Base-by-base conservation (phyloP, 2,113 vertebrate species). In the Vulpes vulpes region DNA sequence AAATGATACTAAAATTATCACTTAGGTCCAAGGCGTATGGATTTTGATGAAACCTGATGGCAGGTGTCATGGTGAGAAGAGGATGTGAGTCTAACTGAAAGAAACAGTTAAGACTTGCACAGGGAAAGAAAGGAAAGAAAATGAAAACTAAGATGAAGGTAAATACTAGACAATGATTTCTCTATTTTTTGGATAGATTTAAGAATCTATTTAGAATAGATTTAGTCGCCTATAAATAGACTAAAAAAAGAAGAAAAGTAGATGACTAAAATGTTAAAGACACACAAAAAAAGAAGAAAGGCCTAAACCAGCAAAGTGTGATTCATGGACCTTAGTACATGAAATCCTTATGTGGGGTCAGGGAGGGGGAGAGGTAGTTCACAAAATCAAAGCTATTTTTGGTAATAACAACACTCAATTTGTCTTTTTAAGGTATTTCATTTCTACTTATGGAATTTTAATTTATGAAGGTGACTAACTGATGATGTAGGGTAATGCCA, bases 241-340 rank as follows among this genome's bases (percentile, higher is more conserved):
- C 6, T 76, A 89, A 78, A 76, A 59, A 93, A 82, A 65, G 73
- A 38, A 86, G 6, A 79, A 86, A 79, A 51, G 65, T 11, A 84
- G 35, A 95, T 20, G 43, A n/a, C n/a, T 57, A 49, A 95, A 92
- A 92, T 81, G n/a, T 80, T 87, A 93, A 96, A 67, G 23, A 74
- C 79, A 67, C 7, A 6, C 82, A 82, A 83, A 88, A 11, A 14
- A 85, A 65, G 27, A 55, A 83, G 35, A 90, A 95, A 59, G 38
- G n/a, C n/a, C 82, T 71, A 84, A 67, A 86, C 2, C 64, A 64
- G 25, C 51, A 49, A 74, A 35, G 27, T 67, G 60, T 85, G 57
- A 67, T 62, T 74, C 19, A 79, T 67, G n/a, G 38, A 89, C 35
- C 38, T 59, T 74, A 35, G 20, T 88, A 82, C 3, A 19, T 60